Base-by-base conservation (phyloP, 1,140 invertebrate genomes). In the Calosoma granatense region DNA sequence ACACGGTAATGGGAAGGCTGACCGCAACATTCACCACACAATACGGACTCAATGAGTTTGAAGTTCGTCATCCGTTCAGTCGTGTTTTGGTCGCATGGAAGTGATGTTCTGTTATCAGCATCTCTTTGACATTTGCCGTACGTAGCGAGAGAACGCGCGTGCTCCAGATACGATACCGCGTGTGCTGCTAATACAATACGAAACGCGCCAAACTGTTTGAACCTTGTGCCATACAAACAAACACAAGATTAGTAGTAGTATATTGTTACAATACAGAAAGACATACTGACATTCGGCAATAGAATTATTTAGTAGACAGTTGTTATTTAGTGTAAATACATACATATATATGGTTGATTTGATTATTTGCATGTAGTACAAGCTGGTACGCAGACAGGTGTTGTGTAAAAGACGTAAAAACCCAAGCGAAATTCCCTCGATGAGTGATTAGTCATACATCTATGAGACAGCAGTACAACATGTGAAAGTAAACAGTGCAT, bases 11-110 rank as follows among this genome's bases (percentile, higher is more conserved):
- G 41, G 41, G 41, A 11, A 47, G 41, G 41, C 41, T 47, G 41
- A 47, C 41, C 41, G 41, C 41, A 47, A 47, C 41, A 47, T 47
- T 47, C 41, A 47, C 41, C 41, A 47, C 41, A 47, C 41, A 47
- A 47, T 47, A 17, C 41, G 41, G 41, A 47, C 41, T 47, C 41
- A 47, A 47, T 47, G 41, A 47, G 41, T 47, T 47, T 47, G 26
- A 36, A 47, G 41, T 47, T 47, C 41, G 41, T 47, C 41, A 47
- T 47, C 41, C 15, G 41, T 17, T 47, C 41, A 47, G 41, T 47
- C 41, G 41, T 47, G 41, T 47, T 47, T 47, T 17, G 41, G 15
- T n/a, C 17, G 41, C 9, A 3, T 4, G 9, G 41, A 12, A 12
- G 41, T 47, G 41, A 12, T 47, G 41, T 30, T 6, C 14, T 14